Evolutionary conservation across 1,140 invertebrate species (phyloP).

Genomic region (Heterodera carotae): DNA sequence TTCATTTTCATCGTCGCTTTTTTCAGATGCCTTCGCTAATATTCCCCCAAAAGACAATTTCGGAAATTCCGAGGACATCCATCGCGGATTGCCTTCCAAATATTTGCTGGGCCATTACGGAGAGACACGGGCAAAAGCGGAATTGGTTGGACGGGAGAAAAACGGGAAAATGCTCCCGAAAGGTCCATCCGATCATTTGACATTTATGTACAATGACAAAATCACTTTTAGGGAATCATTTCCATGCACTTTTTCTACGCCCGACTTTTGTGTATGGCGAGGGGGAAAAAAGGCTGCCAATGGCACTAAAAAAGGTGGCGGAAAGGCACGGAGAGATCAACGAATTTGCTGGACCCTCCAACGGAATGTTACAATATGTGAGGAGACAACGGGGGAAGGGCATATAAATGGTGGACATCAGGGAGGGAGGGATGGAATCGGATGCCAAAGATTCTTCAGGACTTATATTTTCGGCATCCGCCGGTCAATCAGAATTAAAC

Average conservation of each 20-base stretch:
- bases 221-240: slow-evolving; percentile 24
- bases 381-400: slow-evolving; percentile 15
- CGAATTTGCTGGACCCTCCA: slow-evolving; percentile 32
- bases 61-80: slow-evolving; percentile 45
- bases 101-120: slow-evolving; percentile 48
- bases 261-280: slow-evolving; percentile 50
- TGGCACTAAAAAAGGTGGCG: slow-evolving; percentile 37
- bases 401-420: background rate
- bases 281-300: slow-evolving; percentile 33
- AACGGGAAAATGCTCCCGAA: slow-evolving; percentile 35
- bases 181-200: slow-evolving; percentile 16
- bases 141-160: slow-evolving; percentile 30
- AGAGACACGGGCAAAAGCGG: slow-evolving; percentile 36
- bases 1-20: background rate
- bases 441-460: too few species aligned
- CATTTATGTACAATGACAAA: slow-evolving; percentile 10
- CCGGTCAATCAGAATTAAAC: too few species aligned
- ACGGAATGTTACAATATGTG: slow-evolving; percentile 49
- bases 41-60: slow-evolving; percentile 48
- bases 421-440: too few species aligned
- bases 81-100: slow-evolving; percentile 35
- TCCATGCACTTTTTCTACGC: slow-evolving; percentile 43
- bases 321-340: slow-evolving; percentile 28
- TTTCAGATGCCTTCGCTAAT: slow-evolving; percentile 46
- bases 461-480: too few species aligned